Percentiles rank a stretch among this genome's conserved stretches.
These are phyloP conservation scores for Accipiter cooperii DNA, from an alignment of 2,113 vertebrate species.

Conservation along the genomic window DNA sequence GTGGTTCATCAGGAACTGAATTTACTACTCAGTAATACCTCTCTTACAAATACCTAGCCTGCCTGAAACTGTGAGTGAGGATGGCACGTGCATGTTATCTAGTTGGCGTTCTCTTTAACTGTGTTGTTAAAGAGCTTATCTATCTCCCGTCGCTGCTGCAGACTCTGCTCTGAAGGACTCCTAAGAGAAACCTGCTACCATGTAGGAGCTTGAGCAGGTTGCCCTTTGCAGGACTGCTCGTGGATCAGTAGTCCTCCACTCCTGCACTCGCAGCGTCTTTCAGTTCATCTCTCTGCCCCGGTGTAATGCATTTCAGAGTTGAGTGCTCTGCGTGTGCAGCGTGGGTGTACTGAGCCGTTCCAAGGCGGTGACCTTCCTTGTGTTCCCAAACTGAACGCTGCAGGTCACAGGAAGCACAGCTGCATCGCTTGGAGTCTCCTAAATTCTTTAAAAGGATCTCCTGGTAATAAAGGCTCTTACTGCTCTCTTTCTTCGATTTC, in stretches of 20 bases:
- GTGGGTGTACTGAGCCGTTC: neutral
- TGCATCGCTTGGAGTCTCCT: neutral
- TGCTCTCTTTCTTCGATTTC: neutral
- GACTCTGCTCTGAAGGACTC: neutral
- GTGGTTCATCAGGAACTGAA: neutral
- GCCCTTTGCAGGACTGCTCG: neutral
- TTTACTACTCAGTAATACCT: neutral
- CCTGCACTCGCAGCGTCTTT: neutral
- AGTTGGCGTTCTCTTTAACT: neutral
- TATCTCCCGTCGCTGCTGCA: neutral
- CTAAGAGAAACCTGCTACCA: neutral
- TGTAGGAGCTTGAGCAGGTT: accelerated
- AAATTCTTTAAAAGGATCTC: neutral
- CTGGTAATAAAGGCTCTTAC: neutral
- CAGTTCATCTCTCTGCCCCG: neutral
- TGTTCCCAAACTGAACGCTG: neutral
- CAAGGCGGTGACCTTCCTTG: neutral
- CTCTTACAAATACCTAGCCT: neutral
- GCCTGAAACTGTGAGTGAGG: neutral
- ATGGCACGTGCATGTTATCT: accelerated
- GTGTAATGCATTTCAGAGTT: neutral
- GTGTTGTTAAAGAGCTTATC: neutral
- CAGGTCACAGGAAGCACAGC: conserved; percentile 19
- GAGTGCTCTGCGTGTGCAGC: neutral
- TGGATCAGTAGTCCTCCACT: accelerated